Evolutionary conservation across 2,113 vertebrate species (phyloP).

Genomic region (Hylia prasina): DNA sequence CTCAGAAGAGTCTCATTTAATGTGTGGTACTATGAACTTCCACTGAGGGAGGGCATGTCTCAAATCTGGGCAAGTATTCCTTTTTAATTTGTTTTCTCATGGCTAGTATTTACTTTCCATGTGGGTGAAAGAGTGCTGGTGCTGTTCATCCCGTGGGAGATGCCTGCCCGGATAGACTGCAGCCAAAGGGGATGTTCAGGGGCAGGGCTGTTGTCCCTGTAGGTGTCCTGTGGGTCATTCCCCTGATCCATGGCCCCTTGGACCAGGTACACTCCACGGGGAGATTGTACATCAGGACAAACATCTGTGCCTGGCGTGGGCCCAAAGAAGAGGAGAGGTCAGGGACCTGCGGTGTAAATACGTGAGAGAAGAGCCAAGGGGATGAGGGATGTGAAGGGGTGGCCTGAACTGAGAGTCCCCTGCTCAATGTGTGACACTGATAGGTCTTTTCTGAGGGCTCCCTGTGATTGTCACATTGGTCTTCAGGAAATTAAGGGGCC

Average conservation of each 20-base stretch:
- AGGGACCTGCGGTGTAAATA: not conserved
- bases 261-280: accelerated
- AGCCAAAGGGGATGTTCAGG: not conserved
- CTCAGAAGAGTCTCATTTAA: not conserved
- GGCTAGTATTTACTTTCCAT: not conserved
- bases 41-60: not conserved
- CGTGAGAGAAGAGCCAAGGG: not conserved
- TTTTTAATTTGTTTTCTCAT: not conserved
- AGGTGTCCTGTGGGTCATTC: not conserved
- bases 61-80: not conserved
- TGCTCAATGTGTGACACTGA: accelerated
- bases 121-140: not conserved
- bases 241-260: not conserved
- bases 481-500: not conserved
- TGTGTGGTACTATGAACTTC: not conserved
- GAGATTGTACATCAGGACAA: not conserved
- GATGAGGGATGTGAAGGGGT: not conserved
- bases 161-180: not conserved
- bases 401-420: not conserved
- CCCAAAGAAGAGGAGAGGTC: not conserved
- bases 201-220: not conserved
- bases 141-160: not conserved
- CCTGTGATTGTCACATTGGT: accelerated
- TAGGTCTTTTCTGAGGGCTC: not conserved
- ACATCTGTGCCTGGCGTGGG: not conserved